Base-by-base conservation (phyloP, 2,797 vertebrate species). In the Mionectes olivaceus region DNA sequence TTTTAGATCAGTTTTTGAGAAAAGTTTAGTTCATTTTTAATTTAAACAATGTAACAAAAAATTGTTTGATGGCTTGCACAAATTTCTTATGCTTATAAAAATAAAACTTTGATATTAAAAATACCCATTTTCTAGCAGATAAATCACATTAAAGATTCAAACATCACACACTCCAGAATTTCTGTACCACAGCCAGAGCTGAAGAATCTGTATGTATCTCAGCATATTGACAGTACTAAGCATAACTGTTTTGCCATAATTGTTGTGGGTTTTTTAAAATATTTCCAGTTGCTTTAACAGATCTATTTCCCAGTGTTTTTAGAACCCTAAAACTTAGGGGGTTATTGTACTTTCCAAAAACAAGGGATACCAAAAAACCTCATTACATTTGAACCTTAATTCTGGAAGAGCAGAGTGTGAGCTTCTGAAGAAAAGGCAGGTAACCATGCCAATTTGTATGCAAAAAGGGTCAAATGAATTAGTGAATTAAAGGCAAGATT, bases 1-100 rank as follows among this genome's bases (percentile, higher is more conserved):
- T 60, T 81, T 75, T 37, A 64, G 35, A 81, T 39, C 35, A 28
- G 13, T 65, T 55, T 92, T 83, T 65, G 94, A 83, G 84, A 84
- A 73, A 90, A 56, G 46, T 63, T 95, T 81, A 56, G 73, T 70
- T 96, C 85, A 91, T 81, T 64, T 89, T 96, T 86, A 61, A 82
- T 47, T 84, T 83, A 70, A 80, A 71, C 22, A 70, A 57, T 11
- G 39, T 39, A 87, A 69, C 39, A 68, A 83, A 94, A 85, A 93
- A 63, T 55, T 5, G 15, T 37, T 32, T 47, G 24, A 67, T 30
- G 25, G 21, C 41, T 70, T 79, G 19, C 35, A 83, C 57, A 65
- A 10, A 18, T 64, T 86, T 83, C 50, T 76, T 70, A 59, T 60
- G 33, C 22, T 90, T 92, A 57, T 77, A 69, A 44, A 76, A 46